These are phyloP conservation scores for Ambastaia sidthimunki DNA, from an alignment of 2,797 vertebrate species.

Conservation along the genomic window DNA sequence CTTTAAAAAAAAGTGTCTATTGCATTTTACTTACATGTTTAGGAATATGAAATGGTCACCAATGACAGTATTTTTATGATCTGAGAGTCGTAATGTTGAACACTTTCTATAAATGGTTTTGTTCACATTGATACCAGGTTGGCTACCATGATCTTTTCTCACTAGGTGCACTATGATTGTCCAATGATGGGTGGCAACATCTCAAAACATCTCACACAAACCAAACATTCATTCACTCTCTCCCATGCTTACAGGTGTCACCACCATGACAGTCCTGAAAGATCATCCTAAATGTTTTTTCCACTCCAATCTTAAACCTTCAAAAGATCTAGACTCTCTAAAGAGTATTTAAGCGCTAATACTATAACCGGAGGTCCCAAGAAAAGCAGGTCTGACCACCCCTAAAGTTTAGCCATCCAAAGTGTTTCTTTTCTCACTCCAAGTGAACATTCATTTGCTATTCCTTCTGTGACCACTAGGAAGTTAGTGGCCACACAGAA, in stretches of 20 bases:
- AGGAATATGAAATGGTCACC: slow-evolving; percentile 33
- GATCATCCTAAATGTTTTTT: background rate
- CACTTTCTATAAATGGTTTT: slow-evolving; percentile 16
- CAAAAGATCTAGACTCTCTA: slow-evolving; percentile 13
- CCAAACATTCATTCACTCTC: slow-evolving; percentile 11
- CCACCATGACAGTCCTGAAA: slow-evolving; percentile 2
- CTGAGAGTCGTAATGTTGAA: slow-evolving; percentile 9
- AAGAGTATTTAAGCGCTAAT: slow-evolving; percentile 29
- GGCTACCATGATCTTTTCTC: slow-evolving; percentile 12
- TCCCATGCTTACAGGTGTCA: background rate
- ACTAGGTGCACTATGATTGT: slow-evolving; percentile 42
- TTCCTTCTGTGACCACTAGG: slow-evolving; percentile 2
- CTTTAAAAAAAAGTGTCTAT: slow-evolving; percentile 47
- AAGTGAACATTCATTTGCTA: slow-evolving; percentile 1
- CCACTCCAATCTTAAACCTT: slow-evolving; percentile 47
- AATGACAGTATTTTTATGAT: slow-evolving; percentile 34
- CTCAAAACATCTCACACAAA: slow-evolving; percentile 27
- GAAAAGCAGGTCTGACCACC: background rate
- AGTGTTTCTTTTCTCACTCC: background rate
- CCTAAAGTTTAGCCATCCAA: background rate
- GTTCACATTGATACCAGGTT: slow-evolving; percentile 29
- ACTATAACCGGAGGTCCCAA: slow-evolving; percentile 14
- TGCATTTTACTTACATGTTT: slow-evolving; percentile 48
- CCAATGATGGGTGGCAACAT: slow-evolving; percentile 28
- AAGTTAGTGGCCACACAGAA: slow-evolving; percentile 4